These are phyloP conservation scores for Heterodera filipjevi DNA, from an alignment of 2,888 invertebrate genomes.

Conservation along the genomic window DNA sequence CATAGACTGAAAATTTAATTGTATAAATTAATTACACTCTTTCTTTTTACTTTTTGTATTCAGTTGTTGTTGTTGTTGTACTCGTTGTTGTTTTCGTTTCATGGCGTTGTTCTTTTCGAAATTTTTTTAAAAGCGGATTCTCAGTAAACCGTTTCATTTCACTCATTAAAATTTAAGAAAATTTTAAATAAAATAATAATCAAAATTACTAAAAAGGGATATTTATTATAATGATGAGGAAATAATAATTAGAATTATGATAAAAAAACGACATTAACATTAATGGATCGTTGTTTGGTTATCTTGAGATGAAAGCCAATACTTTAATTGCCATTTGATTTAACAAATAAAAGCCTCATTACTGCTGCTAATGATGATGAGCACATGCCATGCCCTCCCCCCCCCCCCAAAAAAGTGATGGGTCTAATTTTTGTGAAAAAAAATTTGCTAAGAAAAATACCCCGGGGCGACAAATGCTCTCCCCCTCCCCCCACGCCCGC, in stretches of 20 bases:
- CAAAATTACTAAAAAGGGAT: not conserved
- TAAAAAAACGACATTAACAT: not conserved
- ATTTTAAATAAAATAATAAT: not conserved
- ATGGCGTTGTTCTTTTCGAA: not conserved
- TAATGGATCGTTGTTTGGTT: not conserved
- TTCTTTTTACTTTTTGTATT: slow-evolving; percentile 8
- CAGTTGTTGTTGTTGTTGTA: not conserved
- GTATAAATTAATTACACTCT: not conserved
- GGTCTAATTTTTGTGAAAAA: not conserved
- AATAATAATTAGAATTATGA: not conserved
- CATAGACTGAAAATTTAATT: not conserved
- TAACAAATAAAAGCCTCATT: too few species aligned
- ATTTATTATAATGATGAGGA: too few species aligned
- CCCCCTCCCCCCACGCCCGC: not conserved
- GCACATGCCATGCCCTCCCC: not conserved
- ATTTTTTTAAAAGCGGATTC: not conserved
- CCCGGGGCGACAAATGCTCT: not conserved
- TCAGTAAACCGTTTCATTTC: slow-evolving; percentile 2
- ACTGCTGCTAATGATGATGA: too few species aligned
- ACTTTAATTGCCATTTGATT: not conserved
- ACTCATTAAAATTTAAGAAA: not conserved
- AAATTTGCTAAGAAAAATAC: not conserved
- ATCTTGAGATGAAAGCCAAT: too few species aligned
- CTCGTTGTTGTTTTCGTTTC: not conserved
- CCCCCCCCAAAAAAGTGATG: too few species aligned